A percentile compares a stretch with the other conserved stretches of the same genome.
These are phyloP conservation scores for Danio jaintianensis DNA, from an alignment of 2,797 vertebrate species.

Conservation along the genomic window DNA sequence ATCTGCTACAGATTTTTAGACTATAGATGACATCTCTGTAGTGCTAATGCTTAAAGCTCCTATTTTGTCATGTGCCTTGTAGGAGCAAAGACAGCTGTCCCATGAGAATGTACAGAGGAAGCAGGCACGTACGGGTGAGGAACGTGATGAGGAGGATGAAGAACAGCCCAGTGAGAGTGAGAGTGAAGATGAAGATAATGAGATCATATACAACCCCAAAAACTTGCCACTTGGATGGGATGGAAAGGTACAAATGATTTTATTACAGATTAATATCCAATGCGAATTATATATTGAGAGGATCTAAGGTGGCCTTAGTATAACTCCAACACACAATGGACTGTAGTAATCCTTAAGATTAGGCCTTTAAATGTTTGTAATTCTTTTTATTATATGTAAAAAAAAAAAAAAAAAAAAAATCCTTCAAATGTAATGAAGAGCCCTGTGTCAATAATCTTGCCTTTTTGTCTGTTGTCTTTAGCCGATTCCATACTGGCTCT, in stretches of 20 bases:
- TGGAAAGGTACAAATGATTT: conserved; percentile 83
- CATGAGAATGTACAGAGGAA: conserved; percentile 98
- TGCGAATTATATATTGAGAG: neutral
- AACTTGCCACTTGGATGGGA: conserved; percentile 98
- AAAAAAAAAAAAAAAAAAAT: neutral
- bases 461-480: conserved; percentile 64
- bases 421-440: neutral
- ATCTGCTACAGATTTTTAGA: neutral
- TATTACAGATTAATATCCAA: too few species aligned
- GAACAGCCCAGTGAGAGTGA: conserved; percentile 98
- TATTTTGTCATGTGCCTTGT: neutral
- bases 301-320: neutral
- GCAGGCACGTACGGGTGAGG: conserved; percentile 94
- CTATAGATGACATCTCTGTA: neutral
- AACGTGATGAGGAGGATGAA: conserved; percentile 96
- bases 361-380: too few species aligned
- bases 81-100: conserved; percentile 97
- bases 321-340: neutral
- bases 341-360: neutral
- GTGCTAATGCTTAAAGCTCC: neutral
- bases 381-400: too few species aligned
- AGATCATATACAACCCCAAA: conserved; percentile 99
- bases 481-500: conserved; percentile 97
- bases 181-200: conserved; percentile 97
- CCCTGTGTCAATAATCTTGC: neutral